Evolutionary conservation across 2,797 vertebrate species (phyloP), one percentile per base, ranked within the genome.

Genomic region (Gallinago stenura): DNA sequence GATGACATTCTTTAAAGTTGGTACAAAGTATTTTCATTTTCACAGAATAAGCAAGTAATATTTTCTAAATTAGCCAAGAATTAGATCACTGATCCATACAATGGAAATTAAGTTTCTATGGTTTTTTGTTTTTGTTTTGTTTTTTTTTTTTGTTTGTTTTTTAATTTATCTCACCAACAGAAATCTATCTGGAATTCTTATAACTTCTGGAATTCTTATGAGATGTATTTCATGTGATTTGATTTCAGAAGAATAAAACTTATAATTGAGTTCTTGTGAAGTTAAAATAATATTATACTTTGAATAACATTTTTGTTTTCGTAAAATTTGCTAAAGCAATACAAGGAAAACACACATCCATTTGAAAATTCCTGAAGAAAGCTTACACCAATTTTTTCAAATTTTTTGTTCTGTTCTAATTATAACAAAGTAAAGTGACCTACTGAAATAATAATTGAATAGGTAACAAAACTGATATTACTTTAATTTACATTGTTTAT

Each of bases 341-440:
- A 7, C 78, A 61, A 8, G 25, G 5, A 68, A 73, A 83, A 46
- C 15, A 35, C 10, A 24, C 10, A 46, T 26, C 9, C 4, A 12
- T 57, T 24, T 26, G 30, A 28, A 72, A 26, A 53, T 35, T 1
- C 1, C 14, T 39, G 13, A 78, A 57, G 28, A 51, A 83, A 57
- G 1, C 7, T 37, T 69, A 53, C 18, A 1, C 0, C 3, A 16
- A 10, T 33, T 66, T 30, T 4, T 56, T 65, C 17, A n/a, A 12
- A 25, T 26, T 35, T 43, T 68, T 87, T 12, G 3, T 45, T 30
- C 46, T n/a, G 7, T 11, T 57, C 21, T 46, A 78, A 64, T 9
- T 72, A 7, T 48, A 37, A 35, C 3, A 57, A 57, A 22, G 6
- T 46, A 33, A 73, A 60, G 7, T 28, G 10, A 50, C 16, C 8